Percentiles rank a stretch among this genome's conserved stretches.
phyloP scores from a whole-genome alignment of 2,888 invertebrate species.

The Oligia strigilis region DNA sequence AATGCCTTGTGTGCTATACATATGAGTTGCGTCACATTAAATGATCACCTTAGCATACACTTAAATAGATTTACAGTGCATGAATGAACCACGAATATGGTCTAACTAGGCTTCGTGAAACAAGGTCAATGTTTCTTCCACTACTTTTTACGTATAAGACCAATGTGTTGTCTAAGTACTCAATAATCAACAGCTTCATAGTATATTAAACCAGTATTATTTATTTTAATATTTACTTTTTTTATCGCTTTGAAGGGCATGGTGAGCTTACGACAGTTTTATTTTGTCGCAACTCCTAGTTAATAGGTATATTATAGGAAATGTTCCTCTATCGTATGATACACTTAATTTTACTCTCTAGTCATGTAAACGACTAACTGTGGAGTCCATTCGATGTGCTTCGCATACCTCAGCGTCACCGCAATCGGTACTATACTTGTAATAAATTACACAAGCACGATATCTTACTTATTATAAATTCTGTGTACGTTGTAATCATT shows the following conservation, averaged over 20 bases:
- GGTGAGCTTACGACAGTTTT: slow-evolving; percentile 18
- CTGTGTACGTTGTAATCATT: slow-evolving; percentile 41
- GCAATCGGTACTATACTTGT: slow-evolving; percentile 35
- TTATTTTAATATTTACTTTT: slow-evolving; percentile 38
- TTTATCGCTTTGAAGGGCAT: slow-evolving; percentile 5
- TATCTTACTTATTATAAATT: slow-evolving; percentile 36
- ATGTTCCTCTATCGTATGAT: slow-evolving; percentile 47
- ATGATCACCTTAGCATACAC: slow-evolving; percentile 15
- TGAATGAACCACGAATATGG: slow-evolving; percentile 16
- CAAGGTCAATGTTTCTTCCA: slow-evolving; percentile 1
- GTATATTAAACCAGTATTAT: slow-evolving; percentile 56
- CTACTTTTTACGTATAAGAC: slow-evolving; percentile 14
- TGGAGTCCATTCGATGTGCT: slow-evolving; percentile 38
- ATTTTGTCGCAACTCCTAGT: slow-evolving; percentile 24
- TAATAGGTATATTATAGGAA: slow-evolving; percentile 32
- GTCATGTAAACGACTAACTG: slow-evolving; percentile 59
- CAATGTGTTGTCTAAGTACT: slow-evolving; percentile 8
- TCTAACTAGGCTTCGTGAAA: slow-evolving; percentile 6
- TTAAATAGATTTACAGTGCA: slow-evolving; percentile 28
- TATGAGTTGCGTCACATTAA: slow-evolving; percentile 13
- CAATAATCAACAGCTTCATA: slow-evolving; percentile 23
- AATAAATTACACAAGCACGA: slow-evolving; percentile 45
- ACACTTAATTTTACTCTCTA: slow-evolving; percentile 58
- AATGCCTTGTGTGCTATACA: slow-evolving; percentile 11
- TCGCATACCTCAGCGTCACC: slow-evolving; percentile 32